A percentile compares a stretch with the other conserved stretches of the same genome.
phyloP scores from a whole-genome alignment of 1,140 invertebrate species.

The Chelonus insularis region DNA sequence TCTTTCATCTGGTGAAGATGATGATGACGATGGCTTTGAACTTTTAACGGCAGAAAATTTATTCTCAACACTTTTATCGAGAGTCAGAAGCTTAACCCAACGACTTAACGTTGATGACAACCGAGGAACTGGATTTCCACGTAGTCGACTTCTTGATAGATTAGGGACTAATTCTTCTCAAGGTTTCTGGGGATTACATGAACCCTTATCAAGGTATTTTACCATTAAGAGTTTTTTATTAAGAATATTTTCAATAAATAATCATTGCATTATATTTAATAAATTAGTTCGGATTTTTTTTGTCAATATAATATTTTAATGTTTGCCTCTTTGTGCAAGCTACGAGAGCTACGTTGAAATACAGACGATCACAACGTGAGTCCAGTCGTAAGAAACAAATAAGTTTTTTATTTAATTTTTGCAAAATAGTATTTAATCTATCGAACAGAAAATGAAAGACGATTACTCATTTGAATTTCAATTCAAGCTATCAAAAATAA shows the following conservation, averaged over 20 bases:
- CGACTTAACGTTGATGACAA: conserved; percentile 80
- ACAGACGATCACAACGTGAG: conserved; percentile 57
- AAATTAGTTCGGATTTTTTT: too few relatives aligned
- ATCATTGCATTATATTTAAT: too few relatives aligned
- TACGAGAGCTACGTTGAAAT: conserved; percentile 57
- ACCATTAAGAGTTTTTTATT: too few relatives aligned
- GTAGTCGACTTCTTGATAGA: conserved; percentile 57
- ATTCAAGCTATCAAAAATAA: too few relatives aligned
- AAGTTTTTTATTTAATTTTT: conserved; percentile 14
- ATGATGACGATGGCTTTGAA: conserved; percentile 88
- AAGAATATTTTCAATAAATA: too few relatives aligned
- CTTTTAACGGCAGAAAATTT: conserved; percentile 86
- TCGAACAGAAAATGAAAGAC: too few relatives aligned
- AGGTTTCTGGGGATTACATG: conserved; percentile 49
- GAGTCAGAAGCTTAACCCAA: conserved; percentile 82
- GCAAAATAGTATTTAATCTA: too few relatives aligned
- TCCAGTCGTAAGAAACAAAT: conserved; percentile 39
- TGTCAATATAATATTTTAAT: conserved; percentile 31
- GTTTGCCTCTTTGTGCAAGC: conserved; percentile 54
- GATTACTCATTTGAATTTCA: too few relatives aligned
- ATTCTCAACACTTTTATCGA: conserved; percentile 82
- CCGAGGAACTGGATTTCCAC: conserved; percentile 63
- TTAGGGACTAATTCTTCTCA: conserved; percentile 51
- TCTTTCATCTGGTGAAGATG: conserved; percentile 83
- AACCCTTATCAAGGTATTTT: conserved; percentile 52